phyloP scores from a whole-genome alignment of 2,888 invertebrate genomes.

The Heterodera filipjevi region DNA sequence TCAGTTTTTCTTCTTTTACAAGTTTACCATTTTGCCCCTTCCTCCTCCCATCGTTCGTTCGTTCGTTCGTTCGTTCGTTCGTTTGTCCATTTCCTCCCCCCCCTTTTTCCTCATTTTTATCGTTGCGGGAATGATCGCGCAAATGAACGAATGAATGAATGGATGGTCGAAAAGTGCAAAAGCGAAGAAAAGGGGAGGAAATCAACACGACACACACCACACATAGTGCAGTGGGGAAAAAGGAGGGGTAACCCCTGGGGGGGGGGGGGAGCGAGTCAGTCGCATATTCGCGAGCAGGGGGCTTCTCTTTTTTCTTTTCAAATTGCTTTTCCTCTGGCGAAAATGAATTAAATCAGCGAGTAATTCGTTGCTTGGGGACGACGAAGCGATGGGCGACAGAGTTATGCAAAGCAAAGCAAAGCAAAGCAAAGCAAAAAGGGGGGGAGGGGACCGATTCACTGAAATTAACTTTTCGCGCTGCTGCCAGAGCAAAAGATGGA shows the following conservation, averaged over 20 bases:
- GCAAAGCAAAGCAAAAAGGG: not conserved
- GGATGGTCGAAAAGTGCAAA: constrained; percentile 14
- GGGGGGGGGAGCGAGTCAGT: not conserved
- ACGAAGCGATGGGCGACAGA: not conserved
- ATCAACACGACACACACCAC: constrained; percentile 7
- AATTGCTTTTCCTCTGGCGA: constrained; percentile 17
- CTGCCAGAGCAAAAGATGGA: constrained; percentile 9
- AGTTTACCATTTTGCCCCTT: not conserved
- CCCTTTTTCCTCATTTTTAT: not conserved
- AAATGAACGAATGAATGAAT: constrained; percentile 17
- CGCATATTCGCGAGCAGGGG: constrained; percentile 7
- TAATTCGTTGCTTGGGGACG: constrained; percentile 14
- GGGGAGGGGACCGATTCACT: not conserved
- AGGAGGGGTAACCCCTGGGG: not conserved
- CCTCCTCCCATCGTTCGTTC: not conserved
- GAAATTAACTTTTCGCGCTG: constrained; percentile 16
- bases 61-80: not conserved
- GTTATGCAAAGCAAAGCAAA: not conserved
- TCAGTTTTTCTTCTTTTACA: not conserved
- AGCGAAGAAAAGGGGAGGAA: constrained; percentile 1
- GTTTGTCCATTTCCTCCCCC: not conserved
- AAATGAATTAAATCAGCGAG: constrained; percentile 20
- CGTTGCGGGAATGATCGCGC: not conserved
- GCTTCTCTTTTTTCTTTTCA: not conserved
- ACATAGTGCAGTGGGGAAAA: not conserved